Conservation (phyloP, 2,797 vertebrate genomes). For the Mus caroli region DNA sequence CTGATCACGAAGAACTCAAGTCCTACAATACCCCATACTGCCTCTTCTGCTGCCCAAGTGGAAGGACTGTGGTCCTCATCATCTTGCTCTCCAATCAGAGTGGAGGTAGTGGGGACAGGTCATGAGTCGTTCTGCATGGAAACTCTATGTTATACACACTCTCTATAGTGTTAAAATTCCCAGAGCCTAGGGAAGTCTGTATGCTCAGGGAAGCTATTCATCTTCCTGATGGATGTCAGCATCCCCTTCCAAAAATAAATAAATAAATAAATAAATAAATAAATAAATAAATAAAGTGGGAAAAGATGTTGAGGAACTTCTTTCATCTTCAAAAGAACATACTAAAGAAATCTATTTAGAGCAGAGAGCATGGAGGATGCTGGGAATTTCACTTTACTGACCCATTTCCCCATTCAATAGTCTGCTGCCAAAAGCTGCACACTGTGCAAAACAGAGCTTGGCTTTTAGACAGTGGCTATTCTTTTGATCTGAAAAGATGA, state of each 20-base stretch:
- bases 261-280: neutral
- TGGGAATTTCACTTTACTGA: conserved; percentile 63
- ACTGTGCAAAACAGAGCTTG: conserved; percentile 8
- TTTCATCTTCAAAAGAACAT: conserved; percentile 75
- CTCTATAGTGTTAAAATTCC: conserved; percentile 62
- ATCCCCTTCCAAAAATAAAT: neutral
- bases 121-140: neutral
- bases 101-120: neutral
- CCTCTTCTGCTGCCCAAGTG: conserved; percentile 26
- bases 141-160: conserved; percentile 64
- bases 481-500: conserved; percentile 77
- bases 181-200: neutral
- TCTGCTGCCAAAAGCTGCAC: conserved; percentile 51
- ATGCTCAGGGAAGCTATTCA: neutral
- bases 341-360: conserved; percentile 56
- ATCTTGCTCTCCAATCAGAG: neutral
- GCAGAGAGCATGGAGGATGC: conserved; percentile 33
- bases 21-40: conserved; percentile 71
- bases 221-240: neutral
- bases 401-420: conserved; percentile 48
- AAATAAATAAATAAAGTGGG: neutral
- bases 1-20: conserved; percentile 67
- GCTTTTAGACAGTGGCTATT: neutral
- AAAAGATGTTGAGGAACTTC: neutral
- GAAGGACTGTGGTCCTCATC: conserved; percentile 12